phyloP scores from a whole-genome alignment of 2,888 invertebrate genomes.

The Hybos culiciformis region DNA sequence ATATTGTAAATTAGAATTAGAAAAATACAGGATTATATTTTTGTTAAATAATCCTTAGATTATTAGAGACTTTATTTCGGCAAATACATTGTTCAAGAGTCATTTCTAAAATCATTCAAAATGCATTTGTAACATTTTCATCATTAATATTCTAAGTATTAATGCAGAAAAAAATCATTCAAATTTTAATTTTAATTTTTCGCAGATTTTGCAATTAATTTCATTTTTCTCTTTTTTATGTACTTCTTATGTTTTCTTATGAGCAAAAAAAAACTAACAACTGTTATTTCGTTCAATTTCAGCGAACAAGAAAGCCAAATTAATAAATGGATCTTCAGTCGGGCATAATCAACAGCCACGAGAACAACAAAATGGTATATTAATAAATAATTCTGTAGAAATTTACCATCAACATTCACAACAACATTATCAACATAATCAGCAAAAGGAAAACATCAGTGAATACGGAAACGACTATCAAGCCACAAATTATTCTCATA shows the following conservation, averaged over 20 bases:
- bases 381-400: too few species aligned
- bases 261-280: constrained; percentile 10
- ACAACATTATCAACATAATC: not conserved
- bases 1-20: too few species aligned
- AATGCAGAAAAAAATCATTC: too few species aligned
- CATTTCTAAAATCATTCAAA: too few species aligned
- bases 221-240: not conserved
- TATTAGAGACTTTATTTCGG: too few species aligned
- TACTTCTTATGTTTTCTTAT: constrained; percentile 9
- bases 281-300: constrained; percentile 33
- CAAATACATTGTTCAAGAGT: too few species aligned
- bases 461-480: constrained; percentile 31
- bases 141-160: too few species aligned
- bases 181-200: too few species aligned
- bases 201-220: too few species aligned
- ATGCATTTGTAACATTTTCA: too few species aligned
- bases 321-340: constrained; percentile 31
- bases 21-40: too few species aligned
- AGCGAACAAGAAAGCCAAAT: constrained; percentile 39
- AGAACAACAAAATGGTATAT: constrained; percentile 6
- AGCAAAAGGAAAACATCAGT: constrained; percentile 11
- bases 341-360: constrained; percentile 10
- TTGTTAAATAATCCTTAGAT: too few species aligned
- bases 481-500: constrained; percentile 25
- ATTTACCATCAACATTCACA: not conserved